phyloP scores from a whole-genome alignment of 2,113 vertebrate genomes.

The Pterocles orientalis region DNA sequence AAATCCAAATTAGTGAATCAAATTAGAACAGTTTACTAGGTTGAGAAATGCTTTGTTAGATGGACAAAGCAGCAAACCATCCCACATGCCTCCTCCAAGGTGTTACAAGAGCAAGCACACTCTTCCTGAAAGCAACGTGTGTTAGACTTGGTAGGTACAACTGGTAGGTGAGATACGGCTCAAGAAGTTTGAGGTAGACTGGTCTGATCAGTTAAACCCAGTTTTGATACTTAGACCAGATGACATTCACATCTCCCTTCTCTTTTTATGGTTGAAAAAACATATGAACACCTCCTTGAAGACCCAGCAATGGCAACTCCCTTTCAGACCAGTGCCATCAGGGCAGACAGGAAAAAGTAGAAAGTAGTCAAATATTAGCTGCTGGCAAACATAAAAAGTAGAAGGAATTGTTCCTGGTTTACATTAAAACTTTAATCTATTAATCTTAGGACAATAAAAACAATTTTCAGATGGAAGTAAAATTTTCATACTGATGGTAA shows the following conservation, averaged over 20 bases:
- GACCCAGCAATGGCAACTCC: background rate
- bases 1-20: background rate
- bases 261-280: background rate
- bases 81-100: background rate
- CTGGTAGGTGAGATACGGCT: background rate
- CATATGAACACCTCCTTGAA: background rate
- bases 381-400: background rate
- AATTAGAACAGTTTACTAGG: background rate
- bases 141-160: background rate
- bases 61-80: background rate
- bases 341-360: background rate
- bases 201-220: background rate
- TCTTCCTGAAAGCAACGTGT: background rate
- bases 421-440: background rate
- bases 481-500: background rate
- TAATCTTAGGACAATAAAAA: background rate
- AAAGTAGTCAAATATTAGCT: background rate
- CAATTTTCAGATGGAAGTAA: background rate
- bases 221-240: background rate
- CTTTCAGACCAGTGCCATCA: background rate
- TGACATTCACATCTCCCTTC: background rate
- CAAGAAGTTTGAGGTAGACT: background rate
- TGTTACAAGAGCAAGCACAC: background rate
- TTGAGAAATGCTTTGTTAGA: background rate
- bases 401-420: too few relatives aligned